These are phyloP conservation scores for Brachionus koreanus DNA, from an alignment of 1,140 invertebrate species.

Conservation along the genomic window DNA sequence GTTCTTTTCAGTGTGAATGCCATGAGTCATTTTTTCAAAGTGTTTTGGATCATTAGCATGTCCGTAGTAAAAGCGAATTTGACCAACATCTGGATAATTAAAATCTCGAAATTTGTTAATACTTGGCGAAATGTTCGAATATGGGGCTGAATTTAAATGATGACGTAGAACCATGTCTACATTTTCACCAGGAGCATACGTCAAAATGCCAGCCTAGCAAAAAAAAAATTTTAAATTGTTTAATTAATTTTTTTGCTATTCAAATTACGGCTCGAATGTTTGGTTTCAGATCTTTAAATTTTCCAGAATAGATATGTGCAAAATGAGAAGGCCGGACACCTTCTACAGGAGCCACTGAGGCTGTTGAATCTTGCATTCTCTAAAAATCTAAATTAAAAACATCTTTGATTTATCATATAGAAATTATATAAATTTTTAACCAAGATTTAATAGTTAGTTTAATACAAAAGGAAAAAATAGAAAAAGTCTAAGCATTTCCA, in stretches of 20 bases:
- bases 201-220: constrained; percentile 56
- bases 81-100: constrained; percentile 51
- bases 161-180: constrained; percentile 46
- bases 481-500: neutral
- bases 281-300: constrained; percentile 54
- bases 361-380: constrained; percentile 7
- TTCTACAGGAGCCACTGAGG: neutral
- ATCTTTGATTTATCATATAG: neutral
- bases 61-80: constrained; percentile 54
- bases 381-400: neutral
- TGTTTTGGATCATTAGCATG: constrained; percentile 54
- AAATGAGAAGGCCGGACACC: neutral
- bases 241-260: neutral
- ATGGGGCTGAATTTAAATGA: constrained; percentile 14
- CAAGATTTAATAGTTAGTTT: constrained; percentile 13
- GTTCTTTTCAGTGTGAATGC: constrained; percentile 47
- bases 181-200: constrained; percentile 51
- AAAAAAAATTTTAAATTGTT: constrained; percentile 39
- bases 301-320: constrained; percentile 60
- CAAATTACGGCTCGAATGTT: constrained; percentile 51
- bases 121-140: neutral
- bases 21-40: constrained; percentile 56
- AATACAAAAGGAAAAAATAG: neutral
- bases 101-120: neutral
- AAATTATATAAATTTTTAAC: neutral